Evolutionary conservation across 2,888 invertebrate species (phyloP).

Genomic region (Clitarchus hookeri): DNA sequence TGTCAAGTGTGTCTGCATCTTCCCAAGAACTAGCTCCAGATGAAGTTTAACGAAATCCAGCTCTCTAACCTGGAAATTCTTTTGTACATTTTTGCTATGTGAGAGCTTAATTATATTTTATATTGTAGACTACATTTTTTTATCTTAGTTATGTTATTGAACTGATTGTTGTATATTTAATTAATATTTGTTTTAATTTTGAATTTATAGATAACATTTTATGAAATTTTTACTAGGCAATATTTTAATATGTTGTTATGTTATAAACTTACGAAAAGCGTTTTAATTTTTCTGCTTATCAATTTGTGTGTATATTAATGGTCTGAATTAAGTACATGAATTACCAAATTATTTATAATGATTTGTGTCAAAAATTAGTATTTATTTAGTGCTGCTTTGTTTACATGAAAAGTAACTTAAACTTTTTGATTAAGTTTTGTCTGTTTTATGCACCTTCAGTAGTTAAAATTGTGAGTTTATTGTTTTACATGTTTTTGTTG

Average conservation of each 20-base stretch:
- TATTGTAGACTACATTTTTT: neutral
- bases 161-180: neutral
- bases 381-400: neutral
- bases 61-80: constrained; percentile 19
- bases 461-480: neutral
- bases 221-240: constrained; percentile 7
- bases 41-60: constrained; percentile 49
- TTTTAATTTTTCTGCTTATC: neutral
- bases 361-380: neutral
- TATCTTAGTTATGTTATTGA: neutral
- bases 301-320: constrained; percentile 2
- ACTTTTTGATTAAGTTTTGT: neutral
- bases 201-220: neutral
- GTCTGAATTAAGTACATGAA: neutral
- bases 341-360: neutral
- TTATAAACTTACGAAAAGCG: neutral
- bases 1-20: constrained; percentile 33
- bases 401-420: neutral
- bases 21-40: constrained; percentile 50
- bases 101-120: constrained; percentile 2
- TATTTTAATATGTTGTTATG: neutral
- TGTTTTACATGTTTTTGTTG: neutral
- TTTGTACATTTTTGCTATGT: neutral
- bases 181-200: neutral
- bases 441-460: neutral